Evolutionary conservation across 2,888 invertebrate genomes (phyloP).

Genomic region (Kryphioiulus occultus): DNA sequence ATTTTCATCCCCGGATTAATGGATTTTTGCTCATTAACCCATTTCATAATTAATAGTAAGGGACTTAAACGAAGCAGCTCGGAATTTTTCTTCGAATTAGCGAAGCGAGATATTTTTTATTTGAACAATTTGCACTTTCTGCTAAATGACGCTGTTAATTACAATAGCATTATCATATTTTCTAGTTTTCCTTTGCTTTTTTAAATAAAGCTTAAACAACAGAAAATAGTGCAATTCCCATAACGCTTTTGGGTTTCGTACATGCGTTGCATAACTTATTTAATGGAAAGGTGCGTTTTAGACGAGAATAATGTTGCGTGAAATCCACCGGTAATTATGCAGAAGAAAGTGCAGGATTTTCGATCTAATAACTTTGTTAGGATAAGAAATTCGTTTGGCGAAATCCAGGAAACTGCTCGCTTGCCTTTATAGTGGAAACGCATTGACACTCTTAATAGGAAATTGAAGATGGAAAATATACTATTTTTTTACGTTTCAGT

Average conservation of each 20-base stretch:
- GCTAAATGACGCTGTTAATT: neutral
- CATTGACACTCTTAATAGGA: neutral
- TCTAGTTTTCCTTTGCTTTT: neutral
- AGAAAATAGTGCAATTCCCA: neutral
- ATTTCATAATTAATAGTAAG: neutral
- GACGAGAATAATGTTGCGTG: neutral
- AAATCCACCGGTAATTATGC: neutral
- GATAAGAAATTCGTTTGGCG: neutral
- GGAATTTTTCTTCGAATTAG: neutral
- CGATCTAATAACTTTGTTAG: neutral
- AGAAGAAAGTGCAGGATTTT: neutral
- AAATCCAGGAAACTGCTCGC: neutral
- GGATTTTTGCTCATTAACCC: conserved; percentile 4
- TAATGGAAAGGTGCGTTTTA: neutral
- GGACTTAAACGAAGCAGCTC: neutral
- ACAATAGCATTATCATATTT: neutral
- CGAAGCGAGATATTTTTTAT: neutral
- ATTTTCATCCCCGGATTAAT: neutral
- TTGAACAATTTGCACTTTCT: neutral
- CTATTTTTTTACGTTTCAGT: neutral
- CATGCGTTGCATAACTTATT: too few species aligned
- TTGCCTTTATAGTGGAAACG: neutral
- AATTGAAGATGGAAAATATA: neutral
- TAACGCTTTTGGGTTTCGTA: neutral
- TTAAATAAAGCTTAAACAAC: neutral